Percentiles rank a stretch among this genome's conserved stretches.
Conservation (phyloP, 2,888 invertebrate species). For the Priapulus caudatus region DNA sequence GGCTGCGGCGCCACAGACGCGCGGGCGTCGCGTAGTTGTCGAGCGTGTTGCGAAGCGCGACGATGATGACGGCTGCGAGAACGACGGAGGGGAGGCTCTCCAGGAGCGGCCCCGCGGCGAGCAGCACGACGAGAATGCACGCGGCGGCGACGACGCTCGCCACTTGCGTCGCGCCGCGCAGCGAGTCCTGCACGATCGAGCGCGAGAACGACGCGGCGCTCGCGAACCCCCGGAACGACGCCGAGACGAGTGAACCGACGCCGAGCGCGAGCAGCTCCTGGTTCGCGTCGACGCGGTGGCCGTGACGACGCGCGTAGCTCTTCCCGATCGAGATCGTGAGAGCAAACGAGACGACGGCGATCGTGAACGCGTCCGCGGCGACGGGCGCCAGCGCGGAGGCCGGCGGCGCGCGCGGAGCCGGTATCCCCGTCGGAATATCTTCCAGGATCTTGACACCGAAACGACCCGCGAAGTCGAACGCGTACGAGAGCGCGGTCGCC, state of each 20-base stretch:
- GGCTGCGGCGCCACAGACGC: constrained; percentile 28
- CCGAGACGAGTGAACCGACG: constrained; percentile 52
- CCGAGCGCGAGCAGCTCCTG: constrained; percentile 45
- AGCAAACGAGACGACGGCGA: constrained; percentile 43
- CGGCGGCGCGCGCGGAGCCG: constrained; percentile 46
- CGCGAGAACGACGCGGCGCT: constrained; percentile 43
- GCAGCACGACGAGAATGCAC: constrained; percentile 60
- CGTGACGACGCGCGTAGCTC: constrained; percentile 42
- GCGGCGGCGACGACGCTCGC: constrained; percentile 65
- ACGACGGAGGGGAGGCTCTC: constrained; percentile 68
- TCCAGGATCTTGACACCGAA: constrained; percentile 60
- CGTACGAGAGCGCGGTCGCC: constrained; percentile 53
- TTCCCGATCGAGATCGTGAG: constrained; percentile 44
- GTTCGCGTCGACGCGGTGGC: constrained; percentile 42
- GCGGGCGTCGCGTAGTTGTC: constrained; percentile 26
- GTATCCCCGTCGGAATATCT: constrained; percentile 59
- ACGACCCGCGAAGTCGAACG: constrained; percentile 45
- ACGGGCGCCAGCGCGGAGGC: constrained; percentile 46
- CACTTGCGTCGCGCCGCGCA: constrained; percentile 69
- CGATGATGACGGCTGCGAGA: constrained; percentile 65
- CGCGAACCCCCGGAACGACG: constrained; percentile 42
- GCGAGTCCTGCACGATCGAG: constrained; percentile 61
- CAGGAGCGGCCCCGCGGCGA: constrained; percentile 79
- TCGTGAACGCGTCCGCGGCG: constrained; percentile 42
- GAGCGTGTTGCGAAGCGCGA: constrained; percentile 64